Evolutionary conservation across 1,140 invertebrate genomes (phyloP), one percentile per base, ranked within the genome.

Genomic region (Neodiprion pinetum): DNA sequence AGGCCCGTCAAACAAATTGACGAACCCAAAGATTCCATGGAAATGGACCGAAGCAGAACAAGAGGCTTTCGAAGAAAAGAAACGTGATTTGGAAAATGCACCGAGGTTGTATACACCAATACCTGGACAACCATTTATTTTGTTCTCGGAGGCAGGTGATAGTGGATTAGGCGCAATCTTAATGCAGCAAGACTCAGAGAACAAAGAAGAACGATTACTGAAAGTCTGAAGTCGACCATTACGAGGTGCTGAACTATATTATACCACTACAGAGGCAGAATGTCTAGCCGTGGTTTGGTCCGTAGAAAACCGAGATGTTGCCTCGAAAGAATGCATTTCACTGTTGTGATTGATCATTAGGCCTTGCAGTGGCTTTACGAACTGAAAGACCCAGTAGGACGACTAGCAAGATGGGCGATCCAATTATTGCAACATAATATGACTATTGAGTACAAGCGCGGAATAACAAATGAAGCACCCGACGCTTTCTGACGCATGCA

Each of bases 401-500:
- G 80, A 53, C 50, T 84, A 3, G 80, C 82, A 1, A 49, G 82
- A 72, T 83, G 80, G 81, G 77, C 79, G 11, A 61, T 80, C 47
- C 67, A 77, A 23, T 48, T 81, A 2, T 75, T 78, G 11, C 69
- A 74, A 21, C 73, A 79, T 66, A 74, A 83, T 48, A 70, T 81
- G 12, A 72, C 75, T 4, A 78, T 83, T 17, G 71, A 67, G 40
- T 78, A 84, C 70, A 69, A 82, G 48, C 78, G 76, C 12, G 82
- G 83, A 3, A 74, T 71, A 17, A 40, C 70, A 11, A 82, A 81
- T 66, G 61, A 70, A 48, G 76, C 78, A 11, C 71, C 28, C n/a
- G 74, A 77, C 49, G 73, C 76, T n/a, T 65, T 77, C 0, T 75
- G 73, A 5, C 23, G 71, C 3, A 74, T 75, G 49, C 73, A 48